Conservation (phyloP, 2,797 vertebrate species). For the Enteromius afrohamiltoni region DNA sequence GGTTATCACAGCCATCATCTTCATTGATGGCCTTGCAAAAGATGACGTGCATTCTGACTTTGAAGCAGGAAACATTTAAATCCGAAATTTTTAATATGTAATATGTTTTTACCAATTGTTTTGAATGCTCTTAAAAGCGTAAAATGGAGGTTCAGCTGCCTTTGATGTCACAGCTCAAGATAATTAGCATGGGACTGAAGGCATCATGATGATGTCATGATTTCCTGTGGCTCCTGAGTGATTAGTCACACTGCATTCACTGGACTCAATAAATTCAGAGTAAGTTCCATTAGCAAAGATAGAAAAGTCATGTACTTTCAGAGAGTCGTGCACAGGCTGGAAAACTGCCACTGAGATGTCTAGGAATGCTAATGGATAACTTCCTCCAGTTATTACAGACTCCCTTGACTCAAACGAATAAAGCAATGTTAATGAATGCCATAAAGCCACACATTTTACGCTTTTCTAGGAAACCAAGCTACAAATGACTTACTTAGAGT, state of each 20-base stretch:
- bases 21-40: background rate
- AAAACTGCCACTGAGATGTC: slow-evolving; percentile 14
- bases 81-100: background rate
- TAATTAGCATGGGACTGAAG: background rate
- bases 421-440: background rate
- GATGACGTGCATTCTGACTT: background rate
- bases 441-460: background rate
- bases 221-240: slow-evolving; percentile 4
- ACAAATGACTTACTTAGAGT: background rate
- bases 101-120: background rate
- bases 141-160: background rate
- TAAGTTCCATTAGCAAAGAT: slow-evolving; percentile 2
- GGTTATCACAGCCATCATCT: background rate
- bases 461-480: background rate
- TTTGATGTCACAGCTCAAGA: background rate
- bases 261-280: background rate
- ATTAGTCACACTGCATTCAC: background rate
- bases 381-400: background rate
- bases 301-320: background rate
- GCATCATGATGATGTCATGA: background rate
- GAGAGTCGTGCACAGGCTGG: background rate
- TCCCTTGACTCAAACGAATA: background rate
- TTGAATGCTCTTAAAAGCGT: background rate
- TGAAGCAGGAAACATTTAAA: background rate
- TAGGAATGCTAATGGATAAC: background rate